These are phyloP conservation scores for Mohoua ochrocephala DNA, from an alignment of 2,113 vertebrate species.

Conservation along the genomic window DNA sequence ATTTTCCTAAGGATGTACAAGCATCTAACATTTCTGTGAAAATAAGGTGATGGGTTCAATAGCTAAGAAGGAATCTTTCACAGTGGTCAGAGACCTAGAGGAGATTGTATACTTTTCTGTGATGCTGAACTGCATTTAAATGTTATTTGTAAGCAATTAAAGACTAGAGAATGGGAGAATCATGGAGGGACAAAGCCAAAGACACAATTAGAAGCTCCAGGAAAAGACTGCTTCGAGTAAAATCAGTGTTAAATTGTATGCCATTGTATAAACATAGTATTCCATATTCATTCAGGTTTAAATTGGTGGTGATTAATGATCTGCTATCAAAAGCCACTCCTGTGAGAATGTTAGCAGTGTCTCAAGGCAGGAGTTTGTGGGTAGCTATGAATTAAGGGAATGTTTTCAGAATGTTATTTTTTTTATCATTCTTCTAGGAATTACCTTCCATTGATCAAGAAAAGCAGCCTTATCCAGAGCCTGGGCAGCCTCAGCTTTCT, in stretches of 20 bases:
- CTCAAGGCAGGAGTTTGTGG: neutral
- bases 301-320: neutral
- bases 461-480: slow-evolving; percentile 74
- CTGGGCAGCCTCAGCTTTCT: slow-evolving; percentile 85
- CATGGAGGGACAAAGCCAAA: neutral
- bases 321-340: neutral
- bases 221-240: neutral
- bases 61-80: neutral
- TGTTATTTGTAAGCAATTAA: neutral
- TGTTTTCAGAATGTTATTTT: neutral
- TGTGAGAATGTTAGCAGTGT: neutral
- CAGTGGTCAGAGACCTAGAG: neutral
- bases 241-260: neutral
- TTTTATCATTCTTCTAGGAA: slow-evolving; percentile 59
- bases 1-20: neutral
- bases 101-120: neutral
- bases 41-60: neutral
- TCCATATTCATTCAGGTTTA: neutral
- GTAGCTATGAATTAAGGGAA: neutral
- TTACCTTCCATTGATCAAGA: slow-evolving; percentile 73
- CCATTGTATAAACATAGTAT: neutral
- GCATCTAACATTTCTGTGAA: neutral
- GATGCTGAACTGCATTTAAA: neutral
- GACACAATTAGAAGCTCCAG: neutral
- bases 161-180: neutral